Percentiles rank a stretch among this genome's conserved stretches.
phyloP scores from a whole-genome alignment of 2,113 vertebrate genomes.

The Ramphastos sulfuratus region DNA sequence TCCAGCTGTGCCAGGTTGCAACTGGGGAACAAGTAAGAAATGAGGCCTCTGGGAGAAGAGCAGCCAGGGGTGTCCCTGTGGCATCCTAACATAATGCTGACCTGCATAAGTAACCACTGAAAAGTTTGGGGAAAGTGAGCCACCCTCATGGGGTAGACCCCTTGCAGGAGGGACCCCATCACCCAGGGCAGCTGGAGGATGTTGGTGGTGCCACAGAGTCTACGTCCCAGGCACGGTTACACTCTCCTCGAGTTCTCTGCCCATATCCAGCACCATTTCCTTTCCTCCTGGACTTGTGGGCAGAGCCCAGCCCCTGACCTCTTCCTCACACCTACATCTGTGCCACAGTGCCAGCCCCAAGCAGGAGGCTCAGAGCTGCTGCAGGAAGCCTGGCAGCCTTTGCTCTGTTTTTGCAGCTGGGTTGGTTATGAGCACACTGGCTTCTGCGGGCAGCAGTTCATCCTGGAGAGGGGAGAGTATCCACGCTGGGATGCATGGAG shows the following conservation, averaged over 20 bases:
- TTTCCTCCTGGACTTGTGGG: not conserved
- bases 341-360: not conserved
- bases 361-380: not conserved
- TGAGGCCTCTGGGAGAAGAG: not conserved
- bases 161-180: not conserved
- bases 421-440: slow-evolving; percentile 93
- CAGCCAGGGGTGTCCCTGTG: not conserved
- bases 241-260: not conserved
- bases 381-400: slow-evolving; percentile 1
- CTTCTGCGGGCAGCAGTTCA: slow-evolving; percentile 96
- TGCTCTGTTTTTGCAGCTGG: slow-evolving; percentile 82
- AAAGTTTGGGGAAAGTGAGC: not conserved
- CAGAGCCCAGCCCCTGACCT: not conserved
- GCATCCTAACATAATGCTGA: fast-evolving
- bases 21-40: not conserved
- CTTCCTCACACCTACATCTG: not conserved
- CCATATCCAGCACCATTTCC: not conserved
- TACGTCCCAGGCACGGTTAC: not conserved
- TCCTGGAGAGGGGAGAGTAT: slow-evolving; percentile 95
- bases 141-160: not conserved
- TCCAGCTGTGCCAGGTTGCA: not conserved
- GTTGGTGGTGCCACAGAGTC: fast-evolving
- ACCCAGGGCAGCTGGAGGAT: fast-evolving
- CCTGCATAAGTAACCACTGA: not conserved
- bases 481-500: slow-evolving; percentile 97